Conservation (phyloP, 2,797 vertebrate species). For the Aeoliscus strigatus region DNA sequence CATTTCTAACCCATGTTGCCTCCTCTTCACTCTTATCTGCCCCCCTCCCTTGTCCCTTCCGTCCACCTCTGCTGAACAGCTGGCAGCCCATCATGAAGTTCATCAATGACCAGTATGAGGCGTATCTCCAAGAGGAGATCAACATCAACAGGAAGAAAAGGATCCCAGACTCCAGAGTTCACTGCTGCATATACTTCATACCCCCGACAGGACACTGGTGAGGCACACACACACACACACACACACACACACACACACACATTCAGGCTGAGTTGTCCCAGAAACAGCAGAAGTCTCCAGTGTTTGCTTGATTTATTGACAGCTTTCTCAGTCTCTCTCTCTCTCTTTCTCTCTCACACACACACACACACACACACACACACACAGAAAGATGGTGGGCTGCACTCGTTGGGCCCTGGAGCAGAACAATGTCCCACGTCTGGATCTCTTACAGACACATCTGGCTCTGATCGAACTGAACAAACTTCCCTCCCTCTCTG, state of each 20-base stretch:
- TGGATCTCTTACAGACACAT: constrained; percentile 53
- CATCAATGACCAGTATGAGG: constrained; percentile 93
- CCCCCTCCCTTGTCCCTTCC: not conserved
- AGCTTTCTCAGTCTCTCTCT: constrained; percentile 1
- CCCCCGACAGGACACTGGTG: constrained; percentile 92
- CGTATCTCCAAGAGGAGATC: constrained; percentile 91
- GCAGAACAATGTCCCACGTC: constrained; percentile 34
- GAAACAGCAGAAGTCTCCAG: too few relatives aligned
- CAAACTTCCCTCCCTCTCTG: constrained; percentile 17
- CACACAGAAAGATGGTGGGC: constrained; percentile 22
- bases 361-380: constrained; percentile 5
- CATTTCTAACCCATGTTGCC: not conserved
- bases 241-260: not conserved
- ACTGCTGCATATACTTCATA: constrained; percentile 97
- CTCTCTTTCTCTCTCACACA: too few relatives aligned
- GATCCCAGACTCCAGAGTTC: constrained; percentile 89
- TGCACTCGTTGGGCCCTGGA: constrained; percentile 24
- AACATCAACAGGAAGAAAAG: constrained; percentile 90
- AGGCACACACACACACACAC: constrained; percentile 22
- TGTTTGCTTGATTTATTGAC: too few relatives aligned
- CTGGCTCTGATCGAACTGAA: constrained; percentile 59
- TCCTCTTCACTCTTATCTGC: not conserved
- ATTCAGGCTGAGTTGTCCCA: too few relatives aligned
- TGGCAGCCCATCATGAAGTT: constrained; percentile 98
- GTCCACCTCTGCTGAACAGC: constrained; percentile 54